Percentiles rank a stretch among this genome's conserved stretches.
Evolutionary conservation across 2,113 vertebrate species (phyloP).

Genomic region (Muntiacus muntjak): DNA sequence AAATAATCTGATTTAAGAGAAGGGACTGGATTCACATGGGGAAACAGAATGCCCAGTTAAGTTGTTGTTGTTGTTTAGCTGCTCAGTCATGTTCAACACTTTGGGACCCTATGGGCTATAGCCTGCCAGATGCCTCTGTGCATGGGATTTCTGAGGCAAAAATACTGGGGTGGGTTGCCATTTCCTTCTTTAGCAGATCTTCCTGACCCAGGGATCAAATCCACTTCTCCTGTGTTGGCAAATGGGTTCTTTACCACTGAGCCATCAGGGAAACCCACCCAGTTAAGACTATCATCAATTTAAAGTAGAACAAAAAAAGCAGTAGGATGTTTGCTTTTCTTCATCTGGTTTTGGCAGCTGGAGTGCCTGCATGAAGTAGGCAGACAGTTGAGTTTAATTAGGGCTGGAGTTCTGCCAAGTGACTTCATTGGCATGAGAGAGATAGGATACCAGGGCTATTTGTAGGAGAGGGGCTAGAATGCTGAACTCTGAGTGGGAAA

Average conservation of each 20-base stretch:
- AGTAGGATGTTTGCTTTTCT: background rate
- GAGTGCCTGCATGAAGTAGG: background rate
- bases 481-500: background rate
- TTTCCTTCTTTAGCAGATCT: background rate
- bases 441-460: background rate
- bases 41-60: background rate
- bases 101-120: background rate
- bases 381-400: background rate
- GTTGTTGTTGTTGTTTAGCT: background rate
- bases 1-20: background rate
- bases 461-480: background rate
- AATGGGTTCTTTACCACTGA: background rate
- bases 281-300: background rate
- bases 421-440: background rate
- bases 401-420: background rate
- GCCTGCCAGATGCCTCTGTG: background rate
- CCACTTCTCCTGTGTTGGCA: background rate
- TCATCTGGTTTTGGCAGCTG: background rate
- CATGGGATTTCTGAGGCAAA: background rate
- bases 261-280: background rate
- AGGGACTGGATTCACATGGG: background rate
- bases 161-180: background rate
- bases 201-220: background rate
- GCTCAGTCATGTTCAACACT: background rate
- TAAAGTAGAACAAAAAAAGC: background rate